Conservation (phyloP, 1,140 invertebrate species). For the Episyrphus balteatus region DNA sequence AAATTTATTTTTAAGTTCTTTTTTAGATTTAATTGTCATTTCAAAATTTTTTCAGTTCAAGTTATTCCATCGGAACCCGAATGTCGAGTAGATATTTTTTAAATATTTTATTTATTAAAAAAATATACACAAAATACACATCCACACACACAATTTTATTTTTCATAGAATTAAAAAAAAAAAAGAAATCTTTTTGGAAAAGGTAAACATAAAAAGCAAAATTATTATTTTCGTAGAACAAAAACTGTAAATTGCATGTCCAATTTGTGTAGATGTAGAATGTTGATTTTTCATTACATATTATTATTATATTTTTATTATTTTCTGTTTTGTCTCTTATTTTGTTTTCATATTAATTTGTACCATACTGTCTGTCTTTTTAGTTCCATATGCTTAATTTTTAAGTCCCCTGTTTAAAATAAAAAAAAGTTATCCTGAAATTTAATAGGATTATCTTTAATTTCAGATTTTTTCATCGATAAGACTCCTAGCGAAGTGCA, state of each 20-base stretch:
- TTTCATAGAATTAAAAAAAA: slow-evolving; percentile 9
- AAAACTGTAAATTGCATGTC: background rate
- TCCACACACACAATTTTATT: slow-evolving; percentile 4
- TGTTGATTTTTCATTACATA: too few relatives aligned
- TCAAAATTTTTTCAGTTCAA: slow-evolving; percentile 24
- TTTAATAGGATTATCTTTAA: too few relatives aligned
- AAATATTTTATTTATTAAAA: background rate
- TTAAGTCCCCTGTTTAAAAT: too few relatives aligned
- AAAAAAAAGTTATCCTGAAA: too few relatives aligned
- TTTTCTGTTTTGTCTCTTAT: too few relatives aligned
- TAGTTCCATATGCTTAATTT: too few relatives aligned
- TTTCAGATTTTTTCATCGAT: too few relatives aligned
- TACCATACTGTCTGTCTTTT: too few relatives aligned
- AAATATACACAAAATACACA: background rate
- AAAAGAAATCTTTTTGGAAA: slow-evolving; percentile 8
- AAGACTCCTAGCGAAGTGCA: background rate
- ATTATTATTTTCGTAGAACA: background rate
- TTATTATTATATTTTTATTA: too few relatives aligned
- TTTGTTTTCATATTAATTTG: too few relatives aligned
- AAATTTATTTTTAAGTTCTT: slow-evolving; percentile 5
- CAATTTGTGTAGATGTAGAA: too few relatives aligned
- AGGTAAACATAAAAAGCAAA: slow-evolving; percentile 10
- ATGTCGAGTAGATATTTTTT: slow-evolving; percentile 26
- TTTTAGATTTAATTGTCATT: background rate
- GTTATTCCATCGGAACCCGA: slow-evolving; percentile 24